Evolutionary conservation across 2,888 invertebrate genomes (phyloP), one percentile per base, ranked within the genome.

Genomic region (Hypolimnas misippus): DNA sequence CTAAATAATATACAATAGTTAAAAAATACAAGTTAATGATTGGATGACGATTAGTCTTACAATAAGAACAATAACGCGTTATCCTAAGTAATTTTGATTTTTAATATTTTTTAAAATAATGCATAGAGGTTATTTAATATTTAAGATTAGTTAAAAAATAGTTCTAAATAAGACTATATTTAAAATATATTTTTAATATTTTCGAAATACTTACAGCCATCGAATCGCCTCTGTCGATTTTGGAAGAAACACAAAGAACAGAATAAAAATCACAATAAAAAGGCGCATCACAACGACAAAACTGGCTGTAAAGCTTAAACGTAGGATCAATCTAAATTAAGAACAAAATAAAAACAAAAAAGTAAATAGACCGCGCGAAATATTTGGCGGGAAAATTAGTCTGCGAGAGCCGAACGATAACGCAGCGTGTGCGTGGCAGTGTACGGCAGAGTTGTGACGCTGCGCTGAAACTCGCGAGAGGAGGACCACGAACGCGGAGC

Each of bases 171-270:
- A 33, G 2, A 33, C 1, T 8, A 33, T n/a, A 38, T 38, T n/a
- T 38, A 38, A 2, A 3, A 42, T 17, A 2, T 2, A 17, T 1
- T 25, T 40, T 25, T 38, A 42, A 62, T 21, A 44, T 16, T 49
- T 53, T 33, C 62, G 59, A 50, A 56, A 68, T 87, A 92, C 92
- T 91, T 82, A 91, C 91, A 91, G 76, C 92, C 92, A 92, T 84
- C 91, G 87, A 76, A 92, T 91, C 73, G 87, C 91, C 75, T 89
- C 80, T 55, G 85, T 78, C 7, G 88, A 83, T 73, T 81, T 83
- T 65, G 87, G 86, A 70, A 90, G 83, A 84, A 91, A 89, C 84
- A 92, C 87, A 86, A 91, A 89, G 76, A 90, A 89, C 74, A 89
- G 85, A 87, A 89, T 76, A 63, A 81, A 80, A 80, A 89, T 78